A percentile compares a stretch with the other conserved stretches of the same genome.
phyloP scores from a whole-genome alignment of 2,888 invertebrate genomes.

The Polydrusus cervinus region DNA sequence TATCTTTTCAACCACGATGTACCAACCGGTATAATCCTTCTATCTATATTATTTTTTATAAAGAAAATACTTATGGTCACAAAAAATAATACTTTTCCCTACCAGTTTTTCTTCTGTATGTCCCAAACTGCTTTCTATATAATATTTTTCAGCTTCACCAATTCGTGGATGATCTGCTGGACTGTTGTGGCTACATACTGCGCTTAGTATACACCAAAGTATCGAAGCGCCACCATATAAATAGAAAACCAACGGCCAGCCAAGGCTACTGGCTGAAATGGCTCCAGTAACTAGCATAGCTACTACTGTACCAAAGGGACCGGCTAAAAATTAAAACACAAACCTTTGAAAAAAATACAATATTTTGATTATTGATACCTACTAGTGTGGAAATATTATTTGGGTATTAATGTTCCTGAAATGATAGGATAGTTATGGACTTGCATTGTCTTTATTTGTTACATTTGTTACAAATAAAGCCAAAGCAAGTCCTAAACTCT shows the following conservation, averaged over 20 bases:
- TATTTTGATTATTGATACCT: too few relatives aligned
- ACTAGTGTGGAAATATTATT: too few relatives aligned
- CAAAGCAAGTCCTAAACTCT: too few relatives aligned
- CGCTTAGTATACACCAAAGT: conserved; percentile 77
- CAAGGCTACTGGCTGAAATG: conserved; percentile 79
- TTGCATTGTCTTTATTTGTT: too few relatives aligned
- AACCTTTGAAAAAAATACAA: background rate
- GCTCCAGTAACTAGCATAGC: conserved; percentile 83
- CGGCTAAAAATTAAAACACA: conserved; percentile 51
- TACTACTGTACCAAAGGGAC: conserved; percentile 83
- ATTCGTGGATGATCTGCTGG: conserved; percentile 78
- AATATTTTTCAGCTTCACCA: conserved; percentile 77
- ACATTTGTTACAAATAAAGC: too few relatives aligned
- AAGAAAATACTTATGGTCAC: too few relatives aligned
- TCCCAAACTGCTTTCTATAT: conserved; percentile 74
- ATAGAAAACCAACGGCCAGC: conserved; percentile 89
- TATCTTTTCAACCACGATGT: too few relatives aligned
- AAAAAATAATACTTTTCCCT: background rate
- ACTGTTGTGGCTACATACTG: conserved; percentile 78
- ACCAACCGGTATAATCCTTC: too few relatives aligned
- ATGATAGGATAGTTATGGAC: too few relatives aligned
- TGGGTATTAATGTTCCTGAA: too few relatives aligned
- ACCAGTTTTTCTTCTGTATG: conserved; percentile 66
- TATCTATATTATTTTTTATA: too few relatives aligned
- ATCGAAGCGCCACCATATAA: conserved; percentile 79